Base-by-base conservation (phyloP, 2,888 invertebrate species). In the Rhynchonema sp. region DNA sequence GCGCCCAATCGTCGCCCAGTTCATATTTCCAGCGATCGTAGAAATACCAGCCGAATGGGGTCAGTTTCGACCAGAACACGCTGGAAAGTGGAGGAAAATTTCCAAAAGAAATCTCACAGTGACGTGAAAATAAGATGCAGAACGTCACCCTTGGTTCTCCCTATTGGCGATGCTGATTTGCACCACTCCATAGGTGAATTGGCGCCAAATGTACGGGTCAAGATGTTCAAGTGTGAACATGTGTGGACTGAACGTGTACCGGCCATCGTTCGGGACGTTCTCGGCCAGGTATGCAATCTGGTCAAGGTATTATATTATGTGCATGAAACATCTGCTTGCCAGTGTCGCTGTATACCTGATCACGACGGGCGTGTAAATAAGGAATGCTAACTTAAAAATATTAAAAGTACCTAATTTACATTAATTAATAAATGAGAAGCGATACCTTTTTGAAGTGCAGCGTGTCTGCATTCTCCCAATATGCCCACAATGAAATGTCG, bases 1-100 rank as follows among this genome's bases (percentile, higher is more conserved):
- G 80, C 0, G 87, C 80, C 94, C 92, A 96, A 60, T 82, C 80
- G 3, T 74, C 72, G 0, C 92, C 92, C 66, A 84, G 82, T 54
- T 80, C 73, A 26, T 82, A 78, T 71, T 86, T 84, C 90, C 90
- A 92, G 74, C 89, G 88, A 0, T 84, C 82, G 0, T 81, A 82
- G 72, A 90, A 89, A 73, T 91, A 92, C 91, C 91, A 92, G 1
- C 81, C 88, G 3, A 92, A 76, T 1, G 91, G 91, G 64, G 91
- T 84, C 0, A 90, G 89, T 59, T 84, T 81, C 69, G 88, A 88
- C 91, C 91, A 92, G 20, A 91, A 78, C 0, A 49, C 9, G 3
- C 49, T 49, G 49, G n/a, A 6, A 38, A 38, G 17, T 13, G 17
- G 17, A 17, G 6, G 6, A 13, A 6, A 38, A 6, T 38, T 38